phyloP scores from a whole-genome alignment of 2,888 invertebrate genomes.

The Furcula furcula region DNA sequence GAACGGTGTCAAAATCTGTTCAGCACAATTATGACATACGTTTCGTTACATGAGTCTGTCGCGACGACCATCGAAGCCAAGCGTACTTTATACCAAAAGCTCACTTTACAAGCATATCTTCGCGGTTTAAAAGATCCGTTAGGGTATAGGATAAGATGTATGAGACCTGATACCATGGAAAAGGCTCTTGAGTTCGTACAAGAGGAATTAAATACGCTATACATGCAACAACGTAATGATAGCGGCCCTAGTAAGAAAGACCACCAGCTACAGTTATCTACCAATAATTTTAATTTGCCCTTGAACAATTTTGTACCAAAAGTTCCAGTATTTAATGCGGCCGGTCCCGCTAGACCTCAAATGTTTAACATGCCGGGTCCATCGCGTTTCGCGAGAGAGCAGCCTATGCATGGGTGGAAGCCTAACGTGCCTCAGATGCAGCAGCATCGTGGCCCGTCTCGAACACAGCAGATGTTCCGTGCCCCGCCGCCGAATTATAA shows the following conservation, averaged over 20 bases:
- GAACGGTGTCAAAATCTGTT: slow-evolving; percentile 9
- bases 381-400: slow-evolving; percentile 1
- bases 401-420: not conserved
- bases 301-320: not conserved
- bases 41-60: no score
- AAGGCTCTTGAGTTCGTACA: slow-evolving; percentile 18
- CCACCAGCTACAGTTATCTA: not conserved
- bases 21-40: slow-evolving; percentile 12
- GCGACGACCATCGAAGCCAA: no score
- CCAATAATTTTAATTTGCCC: no score
- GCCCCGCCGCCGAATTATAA: slow-evolving; percentile 10
- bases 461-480: slow-evolving; percentile 14
- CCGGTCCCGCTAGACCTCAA: not conserved
- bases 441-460: slow-evolving; percentile 2
- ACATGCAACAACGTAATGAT: slow-evolving; percentile 13
- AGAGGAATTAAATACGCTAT: slow-evolving; percentile 14
- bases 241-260: not conserved
- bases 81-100: no score
- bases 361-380: slow-evolving; percentile 2
- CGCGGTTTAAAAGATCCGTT: slow-evolving; percentile 2
- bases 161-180: slow-evolving; percentile 28
- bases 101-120: no score
- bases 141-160: slow-evolving; percentile 8
- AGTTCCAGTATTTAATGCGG: no score
- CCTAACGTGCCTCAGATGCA: not conserved